Evolutionary conservation across 2,113 vertebrate genomes (phyloP), one percentile per base, ranked within the genome.

Genomic region (Choloepus hoffmanni): DNA sequence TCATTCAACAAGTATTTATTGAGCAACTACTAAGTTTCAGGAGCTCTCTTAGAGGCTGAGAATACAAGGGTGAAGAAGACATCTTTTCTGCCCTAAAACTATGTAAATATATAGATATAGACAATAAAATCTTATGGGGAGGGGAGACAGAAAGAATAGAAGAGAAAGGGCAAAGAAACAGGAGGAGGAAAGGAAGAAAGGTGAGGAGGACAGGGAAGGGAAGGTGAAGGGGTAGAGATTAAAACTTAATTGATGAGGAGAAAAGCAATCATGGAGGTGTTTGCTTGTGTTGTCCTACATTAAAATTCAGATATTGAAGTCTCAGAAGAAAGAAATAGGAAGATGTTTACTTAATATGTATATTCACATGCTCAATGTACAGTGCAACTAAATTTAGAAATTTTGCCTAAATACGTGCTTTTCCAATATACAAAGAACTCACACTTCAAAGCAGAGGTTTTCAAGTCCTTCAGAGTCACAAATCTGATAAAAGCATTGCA

Each of bases 391-490:
- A 30, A 87, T 67, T 91, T 94, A 88, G n/a, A 91, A 79, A 48
- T 15, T 81, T 67, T 86, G 6, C 60, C 67, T 70, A 40, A 95
- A 72, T 89, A 1, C 62, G 5, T 82, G 24, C 30, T 76, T 82
- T 96, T 72, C 21, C 70, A 85, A 70, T 30, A 48, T 85, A 5
- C 8, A 77, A 50, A n/a, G 91, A 89, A 16, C 21, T 91, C 24
- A 82, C 2, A 70, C n/a, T 70, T 81, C 21, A 83, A 72, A 86
- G 72, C 53, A 86, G 50, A 94, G 19, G 13, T 92, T 92, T 62
- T 82, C 8, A 73, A 65, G 74, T 63, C 65, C 81, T 70, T 92
- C 24, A 74, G 16, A 53, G 18, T 68, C 65, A 91, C 60, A 19
- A 92, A 81, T 68, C 28, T 48, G 15, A 58, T 62, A 45, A 40